These are phyloP conservation scores for Cataglyphis rosenhaueri DNA, from an alignment of 2,888 invertebrate species.

Conservation along the genomic window DNA sequence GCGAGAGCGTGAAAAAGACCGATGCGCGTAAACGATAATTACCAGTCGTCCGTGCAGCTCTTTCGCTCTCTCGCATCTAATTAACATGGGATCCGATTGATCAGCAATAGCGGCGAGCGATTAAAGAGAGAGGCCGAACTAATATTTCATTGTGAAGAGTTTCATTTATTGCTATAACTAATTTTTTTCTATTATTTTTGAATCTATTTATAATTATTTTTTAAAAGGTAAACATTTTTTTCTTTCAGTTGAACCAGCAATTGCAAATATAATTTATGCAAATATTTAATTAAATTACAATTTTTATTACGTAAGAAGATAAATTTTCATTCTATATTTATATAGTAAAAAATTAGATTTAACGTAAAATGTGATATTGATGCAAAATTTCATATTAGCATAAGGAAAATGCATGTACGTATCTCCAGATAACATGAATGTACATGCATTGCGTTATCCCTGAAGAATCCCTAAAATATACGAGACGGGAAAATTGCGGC, in stretches of 20 bases:
- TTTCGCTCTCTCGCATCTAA: conserved; percentile 31
- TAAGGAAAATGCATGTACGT: conserved; percentile 17
- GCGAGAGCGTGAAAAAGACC: conserved; percentile 46
- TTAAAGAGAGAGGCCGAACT: conserved; percentile 9
- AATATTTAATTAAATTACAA: not conserved
- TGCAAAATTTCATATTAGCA: conserved; percentile 29
- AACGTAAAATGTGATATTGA: not conserved
- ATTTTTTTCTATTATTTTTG: not conserved
- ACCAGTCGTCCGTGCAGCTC: conserved; percentile 44
- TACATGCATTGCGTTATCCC: conserved; percentile 39
- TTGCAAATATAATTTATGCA: not conserved
- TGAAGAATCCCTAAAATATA: conserved; percentile 46
- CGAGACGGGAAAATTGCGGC: conserved; percentile 63
- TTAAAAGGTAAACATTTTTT: not conserved
- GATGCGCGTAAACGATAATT: conserved; percentile 64
- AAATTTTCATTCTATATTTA: conserved; percentile 12
- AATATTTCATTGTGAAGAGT: not conserved
- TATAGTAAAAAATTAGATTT: not conserved
- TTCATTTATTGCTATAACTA: not conserved
- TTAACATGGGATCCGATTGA: conserved; percentile 44
- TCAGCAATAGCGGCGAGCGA: conserved; percentile 26
- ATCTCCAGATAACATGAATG: conserved; percentile 38
- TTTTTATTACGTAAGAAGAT: not conserved
- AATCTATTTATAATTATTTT: not conserved
- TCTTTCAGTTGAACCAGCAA: not conserved